phyloP scores from a whole-genome alignment of 1,140 invertebrate species.

The Drosophila azteca region DNA sequence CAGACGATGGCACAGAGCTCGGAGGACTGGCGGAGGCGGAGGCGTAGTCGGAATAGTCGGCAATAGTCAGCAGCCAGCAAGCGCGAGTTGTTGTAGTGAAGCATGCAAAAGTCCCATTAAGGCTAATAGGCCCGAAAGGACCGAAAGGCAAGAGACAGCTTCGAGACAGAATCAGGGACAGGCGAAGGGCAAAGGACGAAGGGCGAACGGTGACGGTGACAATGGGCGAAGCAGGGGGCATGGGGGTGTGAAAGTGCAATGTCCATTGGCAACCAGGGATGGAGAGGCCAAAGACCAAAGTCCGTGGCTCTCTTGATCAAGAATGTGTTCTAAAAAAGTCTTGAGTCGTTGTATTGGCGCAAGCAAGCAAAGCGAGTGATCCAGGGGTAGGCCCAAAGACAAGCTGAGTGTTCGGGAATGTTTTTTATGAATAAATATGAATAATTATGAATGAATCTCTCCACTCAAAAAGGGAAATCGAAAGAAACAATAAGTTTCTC shows the following conservation, averaged over 20 bases:
- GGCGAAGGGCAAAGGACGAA: not conserved
- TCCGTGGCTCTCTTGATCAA: not conserved
- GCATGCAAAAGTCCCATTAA: constrained; percentile 74
- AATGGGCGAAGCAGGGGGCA: not conserved
- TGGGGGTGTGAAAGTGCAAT: no score
- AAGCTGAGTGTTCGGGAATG: no score
- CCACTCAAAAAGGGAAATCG: no score
- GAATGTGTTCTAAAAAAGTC: no score
- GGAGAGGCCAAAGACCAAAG: not conserved
- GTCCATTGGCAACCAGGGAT: constrained; percentile 25
- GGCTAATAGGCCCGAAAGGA: constrained; percentile 73
- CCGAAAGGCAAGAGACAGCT: constrained; percentile 40
- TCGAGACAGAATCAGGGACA: constrained; percentile 24
- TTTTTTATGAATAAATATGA: no score
- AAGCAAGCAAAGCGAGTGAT: no score
- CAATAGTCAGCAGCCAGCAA: constrained; percentile 34
- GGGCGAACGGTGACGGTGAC: not conserved
- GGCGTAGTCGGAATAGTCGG: constrained; percentile 35
- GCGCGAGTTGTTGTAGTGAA: constrained; percentile 64
- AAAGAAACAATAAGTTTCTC: no score
- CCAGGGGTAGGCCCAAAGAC: no score
- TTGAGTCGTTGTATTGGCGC: no score
- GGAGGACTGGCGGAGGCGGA: not conserved
- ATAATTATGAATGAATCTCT: no score
- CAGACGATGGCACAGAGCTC: no score